These are phyloP conservation scores for Theropithecus gelada DNA, from an alignment of 2,113 vertebrate species.

Conservation along the genomic window DNA sequence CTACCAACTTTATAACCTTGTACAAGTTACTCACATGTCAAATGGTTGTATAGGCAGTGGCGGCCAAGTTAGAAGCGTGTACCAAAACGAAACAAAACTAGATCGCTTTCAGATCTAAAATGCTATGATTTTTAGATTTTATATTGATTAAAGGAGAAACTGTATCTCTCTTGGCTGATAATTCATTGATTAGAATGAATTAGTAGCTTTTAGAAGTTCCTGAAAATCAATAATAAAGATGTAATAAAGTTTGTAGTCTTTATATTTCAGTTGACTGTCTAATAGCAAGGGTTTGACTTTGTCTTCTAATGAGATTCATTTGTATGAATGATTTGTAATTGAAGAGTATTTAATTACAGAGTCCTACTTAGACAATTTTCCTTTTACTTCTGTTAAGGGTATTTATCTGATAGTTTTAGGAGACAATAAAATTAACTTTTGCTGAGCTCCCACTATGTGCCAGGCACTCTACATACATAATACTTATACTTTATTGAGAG, in stretches of 20 bases:
- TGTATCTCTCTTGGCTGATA: conserved; percentile 41
- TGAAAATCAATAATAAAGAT: conserved; percentile 44
- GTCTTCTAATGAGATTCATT: conserved; percentile 43
- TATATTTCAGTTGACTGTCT: not conserved
- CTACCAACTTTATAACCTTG: conserved; percentile 53
- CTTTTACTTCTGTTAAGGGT: conserved; percentile 39
- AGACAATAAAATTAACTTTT: conserved; percentile 12
- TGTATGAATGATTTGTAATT: conserved; percentile 49
- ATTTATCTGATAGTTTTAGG: conserved; percentile 31
- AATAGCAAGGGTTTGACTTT: conserved; percentile 39
- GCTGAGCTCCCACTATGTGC: not conserved
- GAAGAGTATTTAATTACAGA: conserved; percentile 32
- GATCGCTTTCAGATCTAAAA: conserved; percentile 18
- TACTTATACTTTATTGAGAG: not conserved
- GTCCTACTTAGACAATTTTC: not conserved
- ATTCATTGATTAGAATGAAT: conserved; percentile 49
- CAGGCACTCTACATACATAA: not conserved
- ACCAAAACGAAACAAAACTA: conserved; percentile 4
- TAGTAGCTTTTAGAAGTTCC: conserved; percentile 29
- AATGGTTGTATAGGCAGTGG: conserved; percentile 1
- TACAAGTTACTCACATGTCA: conserved; percentile 35
- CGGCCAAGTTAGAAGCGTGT: not conserved
- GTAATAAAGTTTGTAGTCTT: conserved; percentile 38
- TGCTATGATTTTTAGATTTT: conserved; percentile 50
- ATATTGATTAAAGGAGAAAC: conserved; percentile 35